phyloP scores from a whole-genome alignment of 1,140 invertebrate species.

The Bombus difficillimus region DNA sequence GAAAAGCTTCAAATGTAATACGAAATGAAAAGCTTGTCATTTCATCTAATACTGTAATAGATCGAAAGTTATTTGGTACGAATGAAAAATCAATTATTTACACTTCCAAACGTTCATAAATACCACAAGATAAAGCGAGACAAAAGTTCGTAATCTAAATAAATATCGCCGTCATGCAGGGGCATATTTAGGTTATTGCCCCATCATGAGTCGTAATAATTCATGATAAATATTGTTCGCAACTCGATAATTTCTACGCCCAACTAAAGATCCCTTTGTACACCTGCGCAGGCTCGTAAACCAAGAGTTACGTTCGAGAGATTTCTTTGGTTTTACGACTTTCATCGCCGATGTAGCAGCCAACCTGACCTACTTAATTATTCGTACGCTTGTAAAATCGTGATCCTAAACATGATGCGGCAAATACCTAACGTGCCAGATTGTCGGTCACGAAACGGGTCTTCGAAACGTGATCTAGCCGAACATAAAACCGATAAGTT shows the following conservation, averaged over 20 bases:
- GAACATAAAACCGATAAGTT: background rate
- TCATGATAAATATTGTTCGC: background rate
- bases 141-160: background rate
- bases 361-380: slow-evolving; percentile 58
- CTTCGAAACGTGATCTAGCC: background rate
- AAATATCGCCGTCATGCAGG: background rate
- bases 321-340: slow-evolving; percentile 52
- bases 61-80: background rate
- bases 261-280: slow-evolving; percentile 34
- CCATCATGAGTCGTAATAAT: slow-evolving; percentile 9
- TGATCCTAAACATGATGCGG: slow-evolving; percentile 22
- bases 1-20: background rate
- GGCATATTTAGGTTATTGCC: background rate
- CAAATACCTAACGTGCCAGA: slow-evolving; percentile 28
- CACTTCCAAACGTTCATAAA: too few relatives aligned
- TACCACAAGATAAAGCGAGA: background rate
- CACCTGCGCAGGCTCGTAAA: slow-evolving; percentile 57
- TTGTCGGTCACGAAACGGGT: slow-evolving; percentile 23
- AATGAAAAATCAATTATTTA: background rate
- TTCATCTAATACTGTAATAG: background rate
- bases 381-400: slow-evolving; percentile 29
- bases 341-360: slow-evolving; percentile 13
- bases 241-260: slow-evolving; percentile 33
- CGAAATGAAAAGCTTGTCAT: background rate
- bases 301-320: slow-evolving; percentile 39